These are phyloP conservation scores for Limnephilus lunatus DNA, from an alignment of 2,888 invertebrate species.

Conservation along the genomic window DNA sequence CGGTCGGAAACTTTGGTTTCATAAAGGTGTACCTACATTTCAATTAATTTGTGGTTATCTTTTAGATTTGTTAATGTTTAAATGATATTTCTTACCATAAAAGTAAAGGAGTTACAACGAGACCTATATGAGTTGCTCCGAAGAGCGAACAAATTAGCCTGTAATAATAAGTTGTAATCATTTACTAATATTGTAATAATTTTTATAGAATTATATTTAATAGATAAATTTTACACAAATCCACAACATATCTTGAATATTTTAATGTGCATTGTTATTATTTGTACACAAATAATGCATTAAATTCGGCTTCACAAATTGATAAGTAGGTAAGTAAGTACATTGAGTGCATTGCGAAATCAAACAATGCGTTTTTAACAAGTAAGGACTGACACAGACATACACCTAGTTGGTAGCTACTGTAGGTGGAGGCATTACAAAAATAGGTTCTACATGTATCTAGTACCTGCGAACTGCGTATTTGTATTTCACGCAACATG, in stretches of 20 bases:
- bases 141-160: too few relatives aligned
- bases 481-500: conserved; percentile 13
- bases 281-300: not conserved
- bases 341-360: not conserved
- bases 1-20: too few relatives aligned
- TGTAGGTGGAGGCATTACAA: not conserved
- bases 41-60: too few relatives aligned
- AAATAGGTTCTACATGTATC: not conserved
- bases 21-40: too few relatives aligned
- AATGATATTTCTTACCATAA: too few relatives aligned
- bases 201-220: too few relatives aligned
- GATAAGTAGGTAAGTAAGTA: not conserved
- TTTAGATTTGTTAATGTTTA: too few relatives aligned
- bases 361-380: not conserved
- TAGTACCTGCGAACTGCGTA: not conserved
- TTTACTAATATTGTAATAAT: too few relatives aligned
- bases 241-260: not conserved
- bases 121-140: too few relatives aligned
- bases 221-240: not conserved
- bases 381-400: not conserved
- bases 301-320: not conserved
- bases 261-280: not conserved
- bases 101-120: too few relatives aligned
- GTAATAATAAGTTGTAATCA: too few relatives aligned
- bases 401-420: not conserved